phyloP scores from a whole-genome alignment of 2,797 vertebrate species.

The Pseudomugil tenellus region DNA sequence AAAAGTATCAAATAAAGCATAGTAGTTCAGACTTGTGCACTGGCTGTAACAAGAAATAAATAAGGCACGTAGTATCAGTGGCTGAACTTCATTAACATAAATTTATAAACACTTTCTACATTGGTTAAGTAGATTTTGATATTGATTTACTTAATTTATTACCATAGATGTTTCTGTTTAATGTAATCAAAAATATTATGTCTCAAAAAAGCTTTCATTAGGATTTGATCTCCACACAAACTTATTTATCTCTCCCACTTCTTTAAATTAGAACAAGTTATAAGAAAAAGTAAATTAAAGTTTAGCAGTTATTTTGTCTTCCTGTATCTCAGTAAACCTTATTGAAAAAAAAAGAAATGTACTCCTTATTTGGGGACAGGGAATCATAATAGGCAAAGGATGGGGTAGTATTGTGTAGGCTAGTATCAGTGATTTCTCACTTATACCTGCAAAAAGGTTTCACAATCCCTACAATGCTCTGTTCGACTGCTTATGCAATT shows the following conservation, averaged over 20 bases:
- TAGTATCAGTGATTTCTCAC: constrained; percentile 43
- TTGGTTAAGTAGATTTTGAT: too few relatives aligned
- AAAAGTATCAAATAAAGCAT: neutral
- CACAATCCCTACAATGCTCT: neutral
- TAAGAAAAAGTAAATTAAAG: neutral
- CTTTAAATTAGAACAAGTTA: neutral
- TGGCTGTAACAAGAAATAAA: neutral
- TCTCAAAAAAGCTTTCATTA: neutral
- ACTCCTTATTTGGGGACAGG: too few relatives aligned
- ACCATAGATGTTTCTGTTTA: too few relatives aligned
- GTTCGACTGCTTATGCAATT: neutral
- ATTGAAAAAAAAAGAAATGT: too few relatives aligned
- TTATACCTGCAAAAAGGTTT: constrained; percentile 15
- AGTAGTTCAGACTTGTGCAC: too few relatives aligned
- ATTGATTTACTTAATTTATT: too few relatives aligned
- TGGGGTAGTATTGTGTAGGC: constrained; percentile 39
- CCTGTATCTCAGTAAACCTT: neutral
- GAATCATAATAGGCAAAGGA: too few relatives aligned
- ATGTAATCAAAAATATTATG: too few relatives aligned
- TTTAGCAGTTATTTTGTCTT: neutral
- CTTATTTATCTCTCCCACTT: too few relatives aligned
- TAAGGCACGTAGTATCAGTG: neutral
- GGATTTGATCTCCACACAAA: neutral
- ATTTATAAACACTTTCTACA: neutral
- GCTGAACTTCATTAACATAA: too few relatives aligned